Conservation (phyloP, 2,888 invertebrate genomes). For the Brachynemurus nebulosus region DNA sequence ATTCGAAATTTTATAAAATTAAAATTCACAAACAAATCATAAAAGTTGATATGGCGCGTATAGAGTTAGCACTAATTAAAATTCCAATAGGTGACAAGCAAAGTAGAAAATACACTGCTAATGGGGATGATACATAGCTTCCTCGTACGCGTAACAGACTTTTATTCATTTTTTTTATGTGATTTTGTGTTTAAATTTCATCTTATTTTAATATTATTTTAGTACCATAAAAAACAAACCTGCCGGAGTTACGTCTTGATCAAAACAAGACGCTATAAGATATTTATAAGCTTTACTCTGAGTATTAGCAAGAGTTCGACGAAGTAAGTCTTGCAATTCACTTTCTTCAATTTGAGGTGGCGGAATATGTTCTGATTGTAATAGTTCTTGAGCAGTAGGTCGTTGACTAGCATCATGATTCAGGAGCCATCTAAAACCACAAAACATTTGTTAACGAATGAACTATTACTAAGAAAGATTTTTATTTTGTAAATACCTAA, state of each 20-base stretch:
- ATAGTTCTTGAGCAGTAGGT: constrained; percentile 73
- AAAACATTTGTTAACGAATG: not conserved
- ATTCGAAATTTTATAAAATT: too few relatives aligned
- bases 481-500: constrained; percentile 33
- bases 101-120: too few relatives aligned
- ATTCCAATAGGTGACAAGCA: too few relatives aligned
- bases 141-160: too few relatives aligned
- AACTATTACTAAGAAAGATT: too few relatives aligned
- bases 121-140: too few relatives aligned
- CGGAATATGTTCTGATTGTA: constrained; percentile 71
- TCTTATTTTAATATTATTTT: constrained; percentile 14
- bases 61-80: too few relatives aligned
- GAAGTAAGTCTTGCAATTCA: constrained; percentile 66
- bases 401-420: constrained; percentile 71
- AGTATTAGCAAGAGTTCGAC: constrained; percentile 67
- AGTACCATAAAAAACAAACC: constrained; percentile 6
- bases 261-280: constrained; percentile 45
- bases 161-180: too few relatives aligned
- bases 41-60: too few relatives aligned
- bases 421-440: constrained; percentile 49
- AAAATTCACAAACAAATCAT: too few relatives aligned
- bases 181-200: too few relatives aligned
- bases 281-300: constrained; percentile 66
- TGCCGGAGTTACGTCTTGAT: constrained; percentile 31
- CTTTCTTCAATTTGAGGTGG: constrained; percentile 76